Percentiles rank a stretch among this genome's conserved stretches.
Conservation (phyloP, 2,888 invertebrate genomes). For the Mythimna albipuncta region DNA sequence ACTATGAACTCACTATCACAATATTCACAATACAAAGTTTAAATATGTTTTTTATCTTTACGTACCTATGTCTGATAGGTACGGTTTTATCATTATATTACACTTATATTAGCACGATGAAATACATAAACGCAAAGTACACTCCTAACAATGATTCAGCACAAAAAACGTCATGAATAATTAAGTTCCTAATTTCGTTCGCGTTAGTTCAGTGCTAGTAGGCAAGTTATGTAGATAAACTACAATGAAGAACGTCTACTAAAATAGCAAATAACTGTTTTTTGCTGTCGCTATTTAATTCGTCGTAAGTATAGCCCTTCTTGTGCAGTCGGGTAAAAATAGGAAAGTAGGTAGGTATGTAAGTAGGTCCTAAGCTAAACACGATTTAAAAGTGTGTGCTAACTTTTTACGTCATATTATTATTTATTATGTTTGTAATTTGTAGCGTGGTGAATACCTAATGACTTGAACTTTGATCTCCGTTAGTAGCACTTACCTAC, state of each 20-base stretch:
- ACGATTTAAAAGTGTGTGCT: neutral
- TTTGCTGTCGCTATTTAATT: no score
- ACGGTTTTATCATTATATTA: neutral
- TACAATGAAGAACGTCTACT: neutral
- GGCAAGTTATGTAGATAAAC: neutral
- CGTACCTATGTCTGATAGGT: no score
- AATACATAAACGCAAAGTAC: neutral
- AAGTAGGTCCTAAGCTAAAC: neutral
- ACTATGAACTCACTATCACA: neutral
- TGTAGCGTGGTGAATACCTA: neutral
- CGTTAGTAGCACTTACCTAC: neutral
- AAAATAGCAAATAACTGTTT: no score
- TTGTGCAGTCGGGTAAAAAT: neutral
- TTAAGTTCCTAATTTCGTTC: neutral
- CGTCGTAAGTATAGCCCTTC: no score
- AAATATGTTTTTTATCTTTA: slow-evolving; percentile 4
- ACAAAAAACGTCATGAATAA: no score
- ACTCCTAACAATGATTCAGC: neutral
- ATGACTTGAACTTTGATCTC: slow-evolving; percentile 12
- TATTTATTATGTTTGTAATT: neutral
- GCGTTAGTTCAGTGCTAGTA: neutral
- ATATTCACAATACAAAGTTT: neutral
- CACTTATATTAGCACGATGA: neutral
- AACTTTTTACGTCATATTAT: neutral
- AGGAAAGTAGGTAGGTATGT: neutral